These are phyloP conservation scores for Lycocerus yunnanus DNA, from an alignment of 2,888 invertebrate genomes.

Conservation along the genomic window DNA sequence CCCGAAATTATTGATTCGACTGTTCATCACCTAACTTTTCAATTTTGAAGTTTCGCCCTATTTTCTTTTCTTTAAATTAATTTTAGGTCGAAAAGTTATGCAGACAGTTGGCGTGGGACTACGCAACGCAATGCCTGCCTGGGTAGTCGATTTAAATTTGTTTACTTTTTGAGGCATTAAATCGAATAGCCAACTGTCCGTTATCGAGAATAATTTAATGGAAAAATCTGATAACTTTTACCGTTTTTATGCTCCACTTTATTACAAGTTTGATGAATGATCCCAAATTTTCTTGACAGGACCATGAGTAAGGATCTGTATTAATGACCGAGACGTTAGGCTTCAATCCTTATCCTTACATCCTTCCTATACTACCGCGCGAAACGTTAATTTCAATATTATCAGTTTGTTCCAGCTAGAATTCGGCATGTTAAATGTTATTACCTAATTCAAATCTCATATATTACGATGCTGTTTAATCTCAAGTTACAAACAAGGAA, in stretches of 20 bases:
- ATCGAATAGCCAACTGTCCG: constrained; percentile 2
- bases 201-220: constrained; percentile 8
- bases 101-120: neutral
- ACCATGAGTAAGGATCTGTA: constrained; percentile 15
- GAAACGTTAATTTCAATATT: constrained; percentile 25
- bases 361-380: constrained; percentile 13
- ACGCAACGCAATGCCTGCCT: neutral
- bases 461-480: neutral
- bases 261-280: constrained; percentile 19
- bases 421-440: constrained; percentile 6
- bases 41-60: neutral
- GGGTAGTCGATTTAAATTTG: neutral
- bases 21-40: constrained; percentile 5
- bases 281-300: constrained; percentile 20
- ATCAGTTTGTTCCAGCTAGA: constrained; percentile 15
- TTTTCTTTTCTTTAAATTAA: constrained; percentile 4
- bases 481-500: neutral
- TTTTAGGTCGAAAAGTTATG: neutral
- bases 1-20: constrained; percentile 11
- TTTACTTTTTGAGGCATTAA: constrained; percentile 4
- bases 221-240: constrained; percentile 15
- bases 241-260: constrained; percentile 13
- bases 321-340: constrained; percentile 24
- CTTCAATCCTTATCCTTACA: constrained; percentile 18
- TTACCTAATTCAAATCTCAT: neutral